Evolutionary conservation across 1,140 invertebrate species (phyloP).

Genomic region (Heliconius melpomene): DNA sequence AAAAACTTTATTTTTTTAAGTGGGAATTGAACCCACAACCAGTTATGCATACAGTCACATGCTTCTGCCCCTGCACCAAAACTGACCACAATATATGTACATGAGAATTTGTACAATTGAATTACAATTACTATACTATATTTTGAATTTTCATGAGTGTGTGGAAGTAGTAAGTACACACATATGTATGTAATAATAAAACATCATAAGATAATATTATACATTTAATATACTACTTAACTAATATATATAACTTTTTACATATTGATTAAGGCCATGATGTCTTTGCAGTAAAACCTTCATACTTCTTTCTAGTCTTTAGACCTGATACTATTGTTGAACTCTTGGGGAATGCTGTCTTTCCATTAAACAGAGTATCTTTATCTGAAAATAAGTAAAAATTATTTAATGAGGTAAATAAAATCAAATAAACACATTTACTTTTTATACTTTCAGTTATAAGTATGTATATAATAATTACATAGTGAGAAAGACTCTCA

Average conservation of each 20-base stretch:
- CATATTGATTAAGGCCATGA: conserved; percentile 79
- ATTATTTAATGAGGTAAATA: background rate
- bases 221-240: conserved; percentile 8
- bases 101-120: no score
- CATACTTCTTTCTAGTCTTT: conserved; percentile 91
- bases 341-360: conserved; percentile 90
- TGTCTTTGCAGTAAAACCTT: conserved; percentile 84
- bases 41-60: no score
- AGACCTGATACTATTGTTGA: conserved; percentile 92
- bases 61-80: no score
- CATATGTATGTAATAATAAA: background rate
- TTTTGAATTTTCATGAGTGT: no score
- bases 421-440: background rate
- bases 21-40: no score
- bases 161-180: no score
- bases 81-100: no score
- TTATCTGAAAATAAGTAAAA: conserved; percentile 83
- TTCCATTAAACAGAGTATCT: conserved; percentile 90
- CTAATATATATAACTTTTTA: conserved; percentile 25
- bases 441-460: no score
- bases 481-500: no score
- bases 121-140: no score
- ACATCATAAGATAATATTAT: conserved; percentile 6
- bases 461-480: no score
- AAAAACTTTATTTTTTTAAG: no score